A percentile compares a stretch with the other conserved stretches of the same genome.
These are phyloP conservation scores for Sylvietta virens DNA, from an alignment of 2,113 vertebrate genomes.

Conservation along the genomic window DNA sequence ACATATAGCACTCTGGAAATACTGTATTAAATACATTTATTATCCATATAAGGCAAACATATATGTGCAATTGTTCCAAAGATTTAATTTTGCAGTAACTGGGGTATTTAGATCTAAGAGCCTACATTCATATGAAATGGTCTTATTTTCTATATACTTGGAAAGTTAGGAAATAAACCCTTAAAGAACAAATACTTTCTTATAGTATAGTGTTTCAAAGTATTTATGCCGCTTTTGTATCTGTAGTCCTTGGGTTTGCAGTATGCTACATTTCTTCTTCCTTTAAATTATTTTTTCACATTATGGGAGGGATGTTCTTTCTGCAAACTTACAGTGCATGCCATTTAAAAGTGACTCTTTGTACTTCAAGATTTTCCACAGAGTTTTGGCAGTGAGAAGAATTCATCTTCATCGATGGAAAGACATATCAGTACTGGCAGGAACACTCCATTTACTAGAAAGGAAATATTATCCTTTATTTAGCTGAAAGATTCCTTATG, in stretches of 20 bases:
- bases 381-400: background rate
- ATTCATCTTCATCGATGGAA: background rate
- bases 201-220: background rate
- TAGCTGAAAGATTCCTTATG: conserved; percentile 7
- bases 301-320: background rate
- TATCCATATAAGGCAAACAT: background rate
- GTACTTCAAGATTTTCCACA: background rate
- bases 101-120: background rate
- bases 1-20: background rate
- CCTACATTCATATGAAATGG: background rate
- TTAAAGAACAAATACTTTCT: background rate
- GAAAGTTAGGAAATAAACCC: background rate
- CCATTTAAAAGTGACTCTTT: background rate
- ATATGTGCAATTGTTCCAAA: background rate
- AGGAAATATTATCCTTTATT: conserved; percentile 19
- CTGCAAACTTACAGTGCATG: background rate
- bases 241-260: background rate
- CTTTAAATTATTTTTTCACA: background rate
- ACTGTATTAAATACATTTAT: background rate
- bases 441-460: background rate
- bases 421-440: background rate
- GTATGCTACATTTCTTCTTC: background rate
- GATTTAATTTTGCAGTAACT: background rate
- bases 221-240: background rate
- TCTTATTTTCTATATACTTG: background rate